Evolutionary conservation across 2,113 vertebrate species (phyloP).

Genomic region (Ictalurus furcatus): DNA sequence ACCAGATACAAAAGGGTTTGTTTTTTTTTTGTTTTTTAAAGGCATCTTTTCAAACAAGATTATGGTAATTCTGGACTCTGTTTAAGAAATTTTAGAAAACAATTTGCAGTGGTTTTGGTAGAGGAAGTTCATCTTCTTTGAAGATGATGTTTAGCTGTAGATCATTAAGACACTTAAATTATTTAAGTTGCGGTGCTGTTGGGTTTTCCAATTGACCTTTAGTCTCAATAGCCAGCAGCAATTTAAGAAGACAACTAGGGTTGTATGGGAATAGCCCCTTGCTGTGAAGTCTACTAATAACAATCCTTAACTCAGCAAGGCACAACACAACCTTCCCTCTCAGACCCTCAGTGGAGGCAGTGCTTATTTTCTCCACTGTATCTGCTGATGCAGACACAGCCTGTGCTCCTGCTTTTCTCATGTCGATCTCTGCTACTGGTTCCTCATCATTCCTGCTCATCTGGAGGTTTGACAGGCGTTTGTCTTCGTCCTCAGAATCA

Average conservation of each 20-base stretch:
- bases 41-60: background rate
- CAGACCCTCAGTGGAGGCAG: background rate
- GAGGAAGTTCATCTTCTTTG: background rate
- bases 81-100: background rate
- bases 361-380: background rate
- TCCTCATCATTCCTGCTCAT: constrained; percentile 36
- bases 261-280: constrained; percentile 91
- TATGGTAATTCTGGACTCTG: background rate
- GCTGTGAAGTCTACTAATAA: constrained; percentile 78
- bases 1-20: too few relatives aligned
- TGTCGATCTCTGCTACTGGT: background rate
- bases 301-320: constrained; percentile 75
- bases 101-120: background rate
- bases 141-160: background rate
- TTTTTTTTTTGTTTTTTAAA: too few relatives aligned
- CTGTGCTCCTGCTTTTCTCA: background rate
- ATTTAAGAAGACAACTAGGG: constrained; percentile 81
- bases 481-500: constrained; percentile 75
- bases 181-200: background rate
- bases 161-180: background rate
- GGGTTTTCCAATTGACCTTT: constrained; percentile 14
- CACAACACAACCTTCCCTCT: constrained; percentile 66
- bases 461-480: constrained; percentile 41
- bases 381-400: background rate
- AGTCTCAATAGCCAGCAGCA: constrained; percentile 69